Base-by-base conservation (phyloP, 2,797 vertebrate species). In the Tolypeutes matacus region DNA sequence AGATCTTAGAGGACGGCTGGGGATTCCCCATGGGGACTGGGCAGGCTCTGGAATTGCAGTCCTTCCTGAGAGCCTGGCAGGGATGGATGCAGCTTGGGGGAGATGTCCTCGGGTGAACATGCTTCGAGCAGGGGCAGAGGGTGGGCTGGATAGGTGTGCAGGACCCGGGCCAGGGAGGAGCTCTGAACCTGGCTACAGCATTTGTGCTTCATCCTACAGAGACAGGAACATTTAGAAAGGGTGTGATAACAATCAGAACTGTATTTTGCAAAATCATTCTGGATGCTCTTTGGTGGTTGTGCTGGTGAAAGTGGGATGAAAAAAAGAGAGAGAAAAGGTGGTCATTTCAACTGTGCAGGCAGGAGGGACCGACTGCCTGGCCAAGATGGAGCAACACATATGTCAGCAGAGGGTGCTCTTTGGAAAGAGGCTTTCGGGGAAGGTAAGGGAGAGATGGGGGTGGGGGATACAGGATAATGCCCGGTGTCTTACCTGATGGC, bases 311-410 rank as follows among this genome's bases (percentile, higher is more conserved):
- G 13, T 7, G 14, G 49, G 13, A 15, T 1, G 7, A 67, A 10
- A 9, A 31, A n/a, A 36, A 31, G 58, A 51, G 23, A 6, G 18
- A 58, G 7, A 0, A 14, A 17, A 17, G 18, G 53, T 23, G 10
- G 36, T 11, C 29, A 1, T 10, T 62, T 20, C 20, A 3, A 0
- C 13, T 21, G 6, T 72, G 46, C n/a, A 85, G 27, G n/a, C 7
- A 72, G 72, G 31, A 78, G 42, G 42, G 46, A 27, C n/a, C 27
- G 29, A 39, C 0, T 25, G 25, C 13, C 31, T 69, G 72, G 18
- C 8, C 4, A 1, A 58, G 2, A 46, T 36, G 7, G 18, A 46
- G 46, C 27, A 25, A 0, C 2, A 23, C 4, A 13, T 60, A 23
- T 42, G n/a, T 34, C 12, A 2, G 23, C 34, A 69, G 67, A 39